Conservation (phyloP, 2,888 invertebrate genomes). For the Hecatera dysodea region DNA sequence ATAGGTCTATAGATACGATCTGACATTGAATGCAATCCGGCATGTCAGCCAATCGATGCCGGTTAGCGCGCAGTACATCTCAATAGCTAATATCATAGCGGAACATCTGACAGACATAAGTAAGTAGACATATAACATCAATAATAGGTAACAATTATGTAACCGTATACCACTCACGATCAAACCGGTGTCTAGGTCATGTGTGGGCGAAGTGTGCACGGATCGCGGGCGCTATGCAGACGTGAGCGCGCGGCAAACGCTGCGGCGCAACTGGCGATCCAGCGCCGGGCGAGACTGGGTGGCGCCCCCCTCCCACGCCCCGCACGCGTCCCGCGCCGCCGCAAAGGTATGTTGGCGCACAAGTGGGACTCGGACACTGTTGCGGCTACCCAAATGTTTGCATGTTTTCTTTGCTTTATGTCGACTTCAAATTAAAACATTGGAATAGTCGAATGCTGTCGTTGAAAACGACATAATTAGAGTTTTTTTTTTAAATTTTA, state of each 20-base stretch:
- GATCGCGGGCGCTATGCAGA: slow-evolving; percentile 72
- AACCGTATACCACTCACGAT: slow-evolving; percentile 83
- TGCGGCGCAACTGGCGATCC: slow-evolving; percentile 85
- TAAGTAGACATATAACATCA: slow-evolving; percentile 46
- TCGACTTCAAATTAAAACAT: slow-evolving; percentile 47
- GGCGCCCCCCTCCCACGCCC: slow-evolving; percentile 61
- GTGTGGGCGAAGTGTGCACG: slow-evolving; percentile 71
- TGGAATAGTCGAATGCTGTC: slow-evolving; percentile 1
- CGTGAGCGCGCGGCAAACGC: slow-evolving; percentile 80
- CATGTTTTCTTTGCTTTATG: slow-evolving; percentile 39
- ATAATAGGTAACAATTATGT: slow-evolving; percentile 75
- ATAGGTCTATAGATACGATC: slow-evolving; percentile 26
- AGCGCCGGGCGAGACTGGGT: slow-evolving; percentile 70
- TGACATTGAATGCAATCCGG: slow-evolving; percentile 61
- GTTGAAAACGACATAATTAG: slow-evolving; percentile 5
- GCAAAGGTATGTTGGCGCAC: slow-evolving; percentile 82
- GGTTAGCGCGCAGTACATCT: slow-evolving; percentile 54
- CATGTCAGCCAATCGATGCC: slow-evolving; percentile 59
- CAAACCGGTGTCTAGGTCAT: slow-evolving; percentile 78
- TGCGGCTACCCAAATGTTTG: slow-evolving; percentile 61
- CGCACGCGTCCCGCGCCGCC: slow-evolving; percentile 68
- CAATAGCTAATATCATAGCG: slow-evolving; percentile 37
- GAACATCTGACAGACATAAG: slow-evolving; percentile 42
- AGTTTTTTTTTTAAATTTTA: slow-evolving; percentile 10
- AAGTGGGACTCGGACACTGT: slow-evolving; percentile 75